Conservation (phyloP, 2,113 vertebrate genomes). For the Harpagus bidentatus region DNA sequence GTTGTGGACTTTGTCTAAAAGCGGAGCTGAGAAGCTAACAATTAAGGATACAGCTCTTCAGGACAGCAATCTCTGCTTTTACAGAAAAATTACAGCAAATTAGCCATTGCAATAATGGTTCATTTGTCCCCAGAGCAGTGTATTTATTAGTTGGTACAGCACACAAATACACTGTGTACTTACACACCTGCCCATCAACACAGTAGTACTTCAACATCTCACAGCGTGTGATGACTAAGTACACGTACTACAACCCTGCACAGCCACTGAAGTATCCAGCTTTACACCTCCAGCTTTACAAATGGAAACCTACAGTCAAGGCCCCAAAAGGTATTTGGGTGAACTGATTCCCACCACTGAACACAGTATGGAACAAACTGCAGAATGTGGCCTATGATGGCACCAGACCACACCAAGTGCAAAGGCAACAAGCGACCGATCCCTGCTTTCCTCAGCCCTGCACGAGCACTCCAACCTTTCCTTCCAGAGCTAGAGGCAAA, state of each 20-base stretch:
- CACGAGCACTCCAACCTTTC: not conserved
- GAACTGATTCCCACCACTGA: not conserved
- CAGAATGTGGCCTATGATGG: no score
- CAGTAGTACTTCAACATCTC: not conserved
- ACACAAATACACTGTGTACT: not conserved
- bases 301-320: not conserved
- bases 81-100: not conserved
- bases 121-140: accelerated
- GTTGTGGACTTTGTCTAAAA: not conserved
- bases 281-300: not conserved
- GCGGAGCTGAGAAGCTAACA: not conserved
- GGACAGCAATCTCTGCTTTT: not conserved
- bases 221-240: not conserved
- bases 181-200: not conserved
- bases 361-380: not conserved
- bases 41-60: not conserved
- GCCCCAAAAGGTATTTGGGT: not conserved
- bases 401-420: not conserved
- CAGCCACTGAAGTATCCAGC: not conserved
- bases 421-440: not conserved
- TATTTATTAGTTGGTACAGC: not conserved
- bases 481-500: not conserved
- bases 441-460: not conserved
- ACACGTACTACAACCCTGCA: accelerated
- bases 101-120: not conserved